These are phyloP conservation scores for Oryzias celebensis DNA, from an alignment of 2,113 vertebrate genomes.

Conservation along the genomic window DNA sequence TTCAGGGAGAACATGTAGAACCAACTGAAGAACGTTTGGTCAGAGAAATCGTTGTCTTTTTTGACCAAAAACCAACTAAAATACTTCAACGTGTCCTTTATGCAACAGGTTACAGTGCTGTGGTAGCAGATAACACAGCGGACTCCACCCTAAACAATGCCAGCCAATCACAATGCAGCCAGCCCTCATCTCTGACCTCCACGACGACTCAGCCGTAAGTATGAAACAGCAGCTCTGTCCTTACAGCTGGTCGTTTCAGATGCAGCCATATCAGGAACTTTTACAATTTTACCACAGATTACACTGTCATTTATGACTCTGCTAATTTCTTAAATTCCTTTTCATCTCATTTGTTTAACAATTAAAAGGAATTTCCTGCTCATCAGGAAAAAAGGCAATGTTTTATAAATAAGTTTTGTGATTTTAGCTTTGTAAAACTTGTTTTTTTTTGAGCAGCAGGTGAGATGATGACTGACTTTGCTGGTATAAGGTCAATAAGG, in stretches of 20 bases:
- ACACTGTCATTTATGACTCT: too few relatives aligned
- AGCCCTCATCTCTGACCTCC: slow-evolving; percentile 78
- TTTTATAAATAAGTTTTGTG: too few relatives aligned
- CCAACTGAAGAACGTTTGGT: neutral
- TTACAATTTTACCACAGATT: neutral
- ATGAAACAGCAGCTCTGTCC: neutral
- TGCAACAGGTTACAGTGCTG: slow-evolving; percentile 83
- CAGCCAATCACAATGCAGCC: slow-evolving; percentile 81
- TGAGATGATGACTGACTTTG: too few relatives aligned
- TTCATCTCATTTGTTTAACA: too few relatives aligned
- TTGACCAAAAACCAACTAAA: too few relatives aligned
- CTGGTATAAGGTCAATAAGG: too few relatives aligned
- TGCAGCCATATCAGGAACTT: neutral
- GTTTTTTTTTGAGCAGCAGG: too few relatives aligned
- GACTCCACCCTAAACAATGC: slow-evolving; percentile 79
- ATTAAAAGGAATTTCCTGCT: too few relatives aligned
- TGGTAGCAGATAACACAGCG: slow-evolving; percentile 84
- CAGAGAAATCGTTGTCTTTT: neutral
- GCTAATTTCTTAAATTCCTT: too few relatives aligned
- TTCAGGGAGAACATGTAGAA: neutral
- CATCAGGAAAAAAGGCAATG: too few relatives aligned
- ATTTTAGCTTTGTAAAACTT: too few relatives aligned
- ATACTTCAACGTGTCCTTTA: neutral
- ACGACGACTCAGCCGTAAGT: slow-evolving; percentile 85
- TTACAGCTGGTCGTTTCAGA: neutral